phyloP scores from a whole-genome alignment of 2,888 invertebrate species.

The Elegia similella region DNA sequence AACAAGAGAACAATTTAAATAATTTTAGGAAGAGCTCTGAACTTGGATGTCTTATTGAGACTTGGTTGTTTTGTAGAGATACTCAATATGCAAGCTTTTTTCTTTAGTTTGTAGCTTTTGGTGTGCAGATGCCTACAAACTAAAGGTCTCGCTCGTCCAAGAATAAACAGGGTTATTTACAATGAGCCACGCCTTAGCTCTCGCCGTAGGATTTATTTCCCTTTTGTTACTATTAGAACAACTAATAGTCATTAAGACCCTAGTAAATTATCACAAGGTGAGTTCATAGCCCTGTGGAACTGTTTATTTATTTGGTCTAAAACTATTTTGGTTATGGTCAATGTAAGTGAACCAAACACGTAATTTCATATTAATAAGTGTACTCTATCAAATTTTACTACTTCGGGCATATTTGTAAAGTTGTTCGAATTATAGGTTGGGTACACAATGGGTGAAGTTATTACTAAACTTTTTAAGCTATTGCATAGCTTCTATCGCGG shows the following conservation, averaged over 20 bases:
- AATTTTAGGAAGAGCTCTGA: no score
- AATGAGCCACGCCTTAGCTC: conserved; percentile 22
- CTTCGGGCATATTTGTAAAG: no score
- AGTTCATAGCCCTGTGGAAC: conserved; percentile 10
- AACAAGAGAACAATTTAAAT: no score
- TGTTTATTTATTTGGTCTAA: background rate
- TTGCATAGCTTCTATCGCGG: no score
- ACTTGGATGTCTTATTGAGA: no score
- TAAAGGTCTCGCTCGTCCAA: conserved; percentile 23
- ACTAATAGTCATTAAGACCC: conserved; percentile 41
- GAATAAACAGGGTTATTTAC: conserved; percentile 28
- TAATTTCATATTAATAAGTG: no score
- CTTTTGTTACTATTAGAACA: conserved; percentile 41
- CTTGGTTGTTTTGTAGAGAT: background rate
- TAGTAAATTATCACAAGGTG: conserved; percentile 12
- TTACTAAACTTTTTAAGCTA: no score
- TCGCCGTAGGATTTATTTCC: conserved; percentile 39
- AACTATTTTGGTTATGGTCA: background rate
- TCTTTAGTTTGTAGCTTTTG: background rate
- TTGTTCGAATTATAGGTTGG: no score
- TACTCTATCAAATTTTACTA: no score
- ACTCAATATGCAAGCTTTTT: background rate
- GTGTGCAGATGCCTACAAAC: background rate
- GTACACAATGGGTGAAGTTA: no score
- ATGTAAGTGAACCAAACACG: background rate